These are phyloP conservation scores for Danio rerio DNA, from an alignment of 2,113 vertebrate species.

Conservation along the genomic window GRCz12tu NC_133196.1:6065001-6065500, in stretches of 20 bases:
- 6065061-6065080: background rate
- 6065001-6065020: conserved; percentile 18
- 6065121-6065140: conserved; percentile 54
- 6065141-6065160: conserved; percentile 61
- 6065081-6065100: conserved; percentile 7
- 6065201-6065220: conserved; percentile 75
- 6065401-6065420: conserved; percentile 67
- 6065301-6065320: conserved; percentile 64
- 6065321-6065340: conserved; percentile 57
- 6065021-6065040: conserved; percentile 17
- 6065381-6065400: conserved; percentile 67
- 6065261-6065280: conserved; percentile 49
- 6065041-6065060: background rate
- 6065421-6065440: conserved; percentile 75
- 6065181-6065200: conserved; percentile 77
- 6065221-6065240: conserved; percentile 78
- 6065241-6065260: conserved; percentile 72
- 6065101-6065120: conserved; percentile 74
- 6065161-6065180: conserved; percentile 72
- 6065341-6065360: conserved; percentile 57
- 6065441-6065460: conserved; percentile 61
- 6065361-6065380: conserved; percentile 56
- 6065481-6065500: conserved; percentile 70
- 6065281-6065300: conserved; percentile 61
- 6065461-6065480: conserved; percentile 60